Conservation (phyloP, 1,140 invertebrate species). For the Neodiprion fabricii region DNA sequence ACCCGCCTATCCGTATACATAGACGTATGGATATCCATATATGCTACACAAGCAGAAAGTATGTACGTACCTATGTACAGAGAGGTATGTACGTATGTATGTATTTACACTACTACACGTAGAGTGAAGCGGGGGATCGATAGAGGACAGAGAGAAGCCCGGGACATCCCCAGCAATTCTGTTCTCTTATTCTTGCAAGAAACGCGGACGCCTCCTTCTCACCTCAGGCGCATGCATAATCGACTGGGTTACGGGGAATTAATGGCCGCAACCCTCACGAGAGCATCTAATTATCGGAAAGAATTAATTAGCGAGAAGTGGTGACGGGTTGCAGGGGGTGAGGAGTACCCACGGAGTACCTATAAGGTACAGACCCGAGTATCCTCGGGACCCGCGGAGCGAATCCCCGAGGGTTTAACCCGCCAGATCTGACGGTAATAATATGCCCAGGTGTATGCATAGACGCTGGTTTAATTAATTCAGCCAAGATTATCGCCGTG, state of each 20-base stretch:
- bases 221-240: slow-evolving; percentile 18
- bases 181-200: slow-evolving; percentile 63
- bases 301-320: slow-evolving; percentile 2
- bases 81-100: slow-evolving; percentile 23
- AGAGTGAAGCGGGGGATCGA: slow-evolving; percentile 48
- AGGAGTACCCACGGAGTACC: no score
- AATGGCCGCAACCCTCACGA: neutral
- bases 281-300: slow-evolving; percentile 4
- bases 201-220: slow-evolving; percentile 46
- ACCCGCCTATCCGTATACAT: slow-evolving; percentile 27
- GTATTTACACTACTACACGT: slow-evolving; percentile 51
- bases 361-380: no score
- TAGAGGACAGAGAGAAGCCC: slow-evolving; percentile 58
- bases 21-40: slow-evolving; percentile 24
- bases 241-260: slow-evolving; percentile 7
- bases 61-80: slow-evolving; percentile 26
- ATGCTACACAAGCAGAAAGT: neutral
- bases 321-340: neutral
- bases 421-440: neutral
- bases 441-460: no score
- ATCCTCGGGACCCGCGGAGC: neutral
- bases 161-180: slow-evolving; percentile 61
- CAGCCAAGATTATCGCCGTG: neutral
- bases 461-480: neutral
- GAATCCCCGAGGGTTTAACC: neutral